Conservation (phyloP, 2,888 invertebrate genomes). For the Synergus japonicus region DNA sequence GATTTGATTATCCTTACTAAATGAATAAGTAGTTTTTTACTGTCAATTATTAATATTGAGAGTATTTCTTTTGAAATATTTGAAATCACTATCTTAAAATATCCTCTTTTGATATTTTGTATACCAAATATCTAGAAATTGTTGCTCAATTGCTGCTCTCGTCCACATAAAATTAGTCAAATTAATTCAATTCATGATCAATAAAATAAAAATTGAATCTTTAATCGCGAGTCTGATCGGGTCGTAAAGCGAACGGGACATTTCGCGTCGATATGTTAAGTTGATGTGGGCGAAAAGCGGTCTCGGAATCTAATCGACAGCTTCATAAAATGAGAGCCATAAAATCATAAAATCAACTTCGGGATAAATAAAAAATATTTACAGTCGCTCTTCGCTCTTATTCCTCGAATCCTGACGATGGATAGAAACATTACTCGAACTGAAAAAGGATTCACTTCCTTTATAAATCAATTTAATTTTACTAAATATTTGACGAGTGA, state of each 20-base stretch:
- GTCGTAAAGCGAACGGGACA: conserved; percentile 56
- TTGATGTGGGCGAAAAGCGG: conserved; percentile 55
- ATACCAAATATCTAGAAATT: neutral
- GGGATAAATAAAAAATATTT: conserved; percentile 66
- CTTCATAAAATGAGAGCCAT: conserved; percentile 75
- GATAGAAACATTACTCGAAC: conserved; percentile 7
- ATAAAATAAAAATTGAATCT: conserved; percentile 53
- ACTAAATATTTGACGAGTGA: too few relatives aligned
- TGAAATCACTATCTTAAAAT: too few relatives aligned
- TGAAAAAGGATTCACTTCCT: neutral
- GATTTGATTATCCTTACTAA: too few relatives aligned
- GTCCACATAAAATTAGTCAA: conserved; percentile 42
- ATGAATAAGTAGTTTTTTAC: too few relatives aligned
- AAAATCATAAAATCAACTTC: conserved; percentile 76
- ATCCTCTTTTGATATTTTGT: neutral
- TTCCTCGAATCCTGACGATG: neutral
- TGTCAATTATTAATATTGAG: too few relatives aligned
- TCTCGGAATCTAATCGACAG: conserved; percentile 75
- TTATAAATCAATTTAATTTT: too few relatives aligned
- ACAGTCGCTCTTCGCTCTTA: conserved; percentile 51
- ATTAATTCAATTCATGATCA: conserved; percentile 52
- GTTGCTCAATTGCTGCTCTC: neutral
- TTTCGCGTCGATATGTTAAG: conserved; percentile 56
- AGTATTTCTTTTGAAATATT: too few relatives aligned
- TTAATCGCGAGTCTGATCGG: conserved; percentile 53